Conservation (phyloP, 2,113 vertebrate genomes). For the Pelecanus crispus region DNA sequence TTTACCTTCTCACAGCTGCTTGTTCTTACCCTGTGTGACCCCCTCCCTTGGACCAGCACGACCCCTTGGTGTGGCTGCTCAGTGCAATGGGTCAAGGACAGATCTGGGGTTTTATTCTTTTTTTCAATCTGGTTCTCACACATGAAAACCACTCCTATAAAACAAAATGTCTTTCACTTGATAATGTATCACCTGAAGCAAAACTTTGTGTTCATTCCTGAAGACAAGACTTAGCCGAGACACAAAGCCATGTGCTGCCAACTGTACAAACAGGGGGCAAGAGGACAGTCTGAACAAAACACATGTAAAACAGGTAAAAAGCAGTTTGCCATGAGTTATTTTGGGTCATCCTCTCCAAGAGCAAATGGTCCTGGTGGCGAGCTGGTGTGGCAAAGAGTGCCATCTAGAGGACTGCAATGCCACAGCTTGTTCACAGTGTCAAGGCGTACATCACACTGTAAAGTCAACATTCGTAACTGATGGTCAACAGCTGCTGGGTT, state of each 20-base stretch:
- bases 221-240: not conserved
- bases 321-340: not conserved
- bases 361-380: not conserved
- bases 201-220: not conserved
- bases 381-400: not conserved
- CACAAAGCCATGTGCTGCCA: not conserved
- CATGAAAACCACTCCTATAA: not conserved
- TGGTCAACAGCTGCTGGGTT: not conserved
- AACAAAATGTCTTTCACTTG: not conserved
- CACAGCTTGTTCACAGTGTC: not conserved
- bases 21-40: not conserved
- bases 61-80: not conserved
- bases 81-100: not conserved
- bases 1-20: not conserved
- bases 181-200: not conserved
- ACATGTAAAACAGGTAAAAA: rapidly evolving
- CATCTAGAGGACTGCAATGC: conserved; percentile 22
- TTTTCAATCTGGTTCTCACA: not conserved
- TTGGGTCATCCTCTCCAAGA: not conserved
- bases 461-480: not conserved
- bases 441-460: rapidly evolving
- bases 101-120: not conserved
- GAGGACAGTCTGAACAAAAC: not conserved
- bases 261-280: not conserved
- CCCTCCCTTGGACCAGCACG: not conserved